Evolutionary conservation across 1,140 invertebrate genomes (phyloP).

Genomic region (Cyclina sinensis): DNA sequence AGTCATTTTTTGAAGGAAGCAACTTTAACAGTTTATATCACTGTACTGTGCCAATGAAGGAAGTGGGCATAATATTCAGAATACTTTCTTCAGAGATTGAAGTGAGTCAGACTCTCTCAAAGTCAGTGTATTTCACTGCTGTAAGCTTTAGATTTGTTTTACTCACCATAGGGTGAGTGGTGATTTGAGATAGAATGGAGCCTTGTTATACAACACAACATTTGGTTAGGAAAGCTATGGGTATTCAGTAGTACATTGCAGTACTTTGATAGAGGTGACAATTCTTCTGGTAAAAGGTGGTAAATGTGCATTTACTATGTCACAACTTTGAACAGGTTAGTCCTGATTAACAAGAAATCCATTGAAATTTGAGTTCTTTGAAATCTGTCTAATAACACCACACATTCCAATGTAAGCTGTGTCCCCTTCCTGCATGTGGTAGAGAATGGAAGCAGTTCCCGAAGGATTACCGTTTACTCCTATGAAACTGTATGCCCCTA

Average conservation of each 20-base stretch:
- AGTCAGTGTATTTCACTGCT: too few relatives aligned
- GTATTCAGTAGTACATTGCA: not conserved
- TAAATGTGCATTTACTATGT: too few relatives aligned
- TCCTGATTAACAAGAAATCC: not conserved
- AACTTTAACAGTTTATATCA: not conserved
- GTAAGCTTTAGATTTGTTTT: too few relatives aligned
- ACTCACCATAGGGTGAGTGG: too few relatives aligned
- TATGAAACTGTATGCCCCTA: not conserved
- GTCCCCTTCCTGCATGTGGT: not conserved
- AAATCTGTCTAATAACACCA: slow-evolving; percentile 1
- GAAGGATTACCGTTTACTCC: not conserved
- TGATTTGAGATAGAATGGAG: too few relatives aligned
- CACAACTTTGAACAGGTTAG: not conserved
- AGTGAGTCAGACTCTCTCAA: too few relatives aligned
- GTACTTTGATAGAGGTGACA: too few relatives aligned
- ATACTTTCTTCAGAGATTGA: not conserved
- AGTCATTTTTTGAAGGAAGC: too few relatives aligned
- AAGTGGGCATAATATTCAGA: not conserved
- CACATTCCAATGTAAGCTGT: slow-evolving; percentile 33
- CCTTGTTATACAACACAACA: too few relatives aligned
- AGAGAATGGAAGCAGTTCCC: not conserved
- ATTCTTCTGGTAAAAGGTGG: too few relatives aligned
- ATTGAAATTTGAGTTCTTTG: slow-evolving; percentile 20
- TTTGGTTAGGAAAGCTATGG: too few relatives aligned
- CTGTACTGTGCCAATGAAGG: not conserved